phyloP scores from a whole-genome alignment of 2,113 vertebrate genomes.

The Melanerpes aurifrons region DNA sequence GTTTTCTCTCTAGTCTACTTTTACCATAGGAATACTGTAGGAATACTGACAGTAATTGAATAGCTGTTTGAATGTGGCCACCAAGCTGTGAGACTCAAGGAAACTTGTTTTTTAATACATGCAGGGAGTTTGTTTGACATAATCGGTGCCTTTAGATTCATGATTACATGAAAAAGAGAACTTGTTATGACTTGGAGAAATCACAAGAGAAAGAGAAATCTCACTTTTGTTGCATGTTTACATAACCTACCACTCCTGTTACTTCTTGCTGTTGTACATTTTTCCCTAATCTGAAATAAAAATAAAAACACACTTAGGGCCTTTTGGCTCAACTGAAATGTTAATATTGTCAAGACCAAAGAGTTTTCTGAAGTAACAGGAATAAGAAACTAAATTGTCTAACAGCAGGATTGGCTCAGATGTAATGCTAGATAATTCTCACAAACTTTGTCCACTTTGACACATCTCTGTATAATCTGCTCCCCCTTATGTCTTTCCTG shows the following conservation, averaged over 20 bases:
- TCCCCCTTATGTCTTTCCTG: background rate
- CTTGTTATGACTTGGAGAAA: background rate
- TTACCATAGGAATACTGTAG: background rate
- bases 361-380: background rate
- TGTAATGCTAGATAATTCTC: background rate
- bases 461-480: background rate
- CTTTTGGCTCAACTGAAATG: background rate
- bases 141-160: background rate
- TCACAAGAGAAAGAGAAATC: background rate
- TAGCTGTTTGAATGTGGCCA: constrained; percentile 43
- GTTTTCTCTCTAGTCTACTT: background rate
- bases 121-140: constrained; percentile 1
- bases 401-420: background rate
- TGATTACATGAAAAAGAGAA: background rate
- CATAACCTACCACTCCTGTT: rapidly evolving
- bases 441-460: background rate
- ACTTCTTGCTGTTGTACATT: background rate
- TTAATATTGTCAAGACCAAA: background rate
- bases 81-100: constrained; percentile 20
- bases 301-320: background rate
- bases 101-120: background rate
- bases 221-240: background rate
- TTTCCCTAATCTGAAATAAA: background rate
- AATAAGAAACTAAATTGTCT: background rate
- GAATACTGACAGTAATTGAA: background rate